Base-by-base conservation (phyloP, 2,888 invertebrate genomes). In the Euzetes globulus region DNA sequence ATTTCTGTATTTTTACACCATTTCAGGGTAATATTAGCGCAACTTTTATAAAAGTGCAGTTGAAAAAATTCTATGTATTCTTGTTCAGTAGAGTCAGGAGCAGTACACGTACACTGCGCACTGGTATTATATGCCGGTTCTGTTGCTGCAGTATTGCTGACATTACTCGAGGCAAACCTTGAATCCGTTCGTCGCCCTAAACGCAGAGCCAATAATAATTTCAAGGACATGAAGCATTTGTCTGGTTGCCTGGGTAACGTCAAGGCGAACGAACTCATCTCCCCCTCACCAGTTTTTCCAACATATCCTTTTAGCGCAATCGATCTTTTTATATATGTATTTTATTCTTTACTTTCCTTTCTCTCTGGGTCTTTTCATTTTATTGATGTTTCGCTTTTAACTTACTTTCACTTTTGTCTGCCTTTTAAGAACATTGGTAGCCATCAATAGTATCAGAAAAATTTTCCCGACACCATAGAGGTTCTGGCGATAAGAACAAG, bases 191-290 rank as follows among this genome's bases (percentile, higher is more conserved):
- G 55, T 71, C 58, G 71, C 50, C 74, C 29, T 37, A 47, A 70
- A 33, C 37, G 25, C 27, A 47, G 3, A 70, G 25, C 70, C 70
- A 70, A 70, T 70, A 70, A 70, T 70, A 70, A 45, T 70, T 70
- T 65, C 63, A 45, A 70, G 45, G 70, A n/a, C 19, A 45, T 25
- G 15, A 19, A 25, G 47, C 70, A 70, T 70, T 73, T 73, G 73
- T 73, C 73, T 73, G 27, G 73, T 73, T 27, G 41, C 73, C 60
- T 4, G 5, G 63, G 22, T 22, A 25, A 73, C 73, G 13, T 73
- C 33, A 73, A 73, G 73, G 73, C 47, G 73, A 73, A 73, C 73
- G 73, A 73, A 73, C 73, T 63, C 70, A 70, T 70, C 70, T 65
- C 37, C 65, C 65, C 65, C 27, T 58, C 58, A 58, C 37, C 37